Conservation (phyloP, 2,888 invertebrate species). For the Girardia tigrina region DNA sequence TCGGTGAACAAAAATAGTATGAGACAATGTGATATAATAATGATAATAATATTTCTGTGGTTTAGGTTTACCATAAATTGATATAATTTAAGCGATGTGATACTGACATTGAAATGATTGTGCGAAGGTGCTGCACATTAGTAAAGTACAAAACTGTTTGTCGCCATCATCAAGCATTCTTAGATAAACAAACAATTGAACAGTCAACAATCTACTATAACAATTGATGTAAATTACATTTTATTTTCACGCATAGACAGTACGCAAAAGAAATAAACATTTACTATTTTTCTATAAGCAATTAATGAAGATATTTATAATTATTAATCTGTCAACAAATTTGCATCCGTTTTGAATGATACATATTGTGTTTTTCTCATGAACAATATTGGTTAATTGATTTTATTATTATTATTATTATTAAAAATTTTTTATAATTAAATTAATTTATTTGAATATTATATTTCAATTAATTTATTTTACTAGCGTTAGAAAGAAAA, state of each 20-base stretch:
- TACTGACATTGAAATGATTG: neutral
- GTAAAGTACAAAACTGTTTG: neutral
- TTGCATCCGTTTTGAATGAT: conserved; percentile 20
- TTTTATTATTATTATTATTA: neutral
- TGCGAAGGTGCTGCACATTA: neutral
- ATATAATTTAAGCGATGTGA: no score
- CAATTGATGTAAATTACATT: neutral
- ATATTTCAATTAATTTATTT: no score
- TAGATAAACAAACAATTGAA: neutral
- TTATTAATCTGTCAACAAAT: neutral
- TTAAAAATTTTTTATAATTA: neutral
- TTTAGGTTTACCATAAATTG: no score
- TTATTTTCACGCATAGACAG: neutral
- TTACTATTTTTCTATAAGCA: neutral
- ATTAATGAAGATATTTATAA: neutral
- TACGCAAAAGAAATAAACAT: neutral
- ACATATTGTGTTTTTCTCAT: neutral
- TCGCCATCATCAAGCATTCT: neutral
- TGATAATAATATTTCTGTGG: no score
- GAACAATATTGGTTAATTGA: neutral
- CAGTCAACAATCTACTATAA: neutral
- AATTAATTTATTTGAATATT: no score
- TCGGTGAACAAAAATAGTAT: no score
- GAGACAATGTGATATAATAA: no score
- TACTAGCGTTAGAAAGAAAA: no score